A percentile compares a stretch with the other conserved stretches of the same genome.
Evolutionary conservation across 1,140 invertebrate genomes (phyloP).

Genomic region (Hycleus phaleratus): DNA sequence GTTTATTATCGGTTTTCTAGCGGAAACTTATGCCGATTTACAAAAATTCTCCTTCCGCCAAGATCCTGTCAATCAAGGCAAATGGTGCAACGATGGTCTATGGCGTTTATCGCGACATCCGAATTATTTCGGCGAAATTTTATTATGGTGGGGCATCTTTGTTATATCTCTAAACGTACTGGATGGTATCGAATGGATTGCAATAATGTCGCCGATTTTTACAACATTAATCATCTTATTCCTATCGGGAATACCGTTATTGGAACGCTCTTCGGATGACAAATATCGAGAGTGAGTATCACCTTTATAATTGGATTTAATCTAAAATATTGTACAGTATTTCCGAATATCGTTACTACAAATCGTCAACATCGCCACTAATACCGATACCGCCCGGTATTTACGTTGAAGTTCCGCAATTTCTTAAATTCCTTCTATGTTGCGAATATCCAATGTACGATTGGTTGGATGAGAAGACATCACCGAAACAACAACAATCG

Average conservation of each 20-base stretch:
- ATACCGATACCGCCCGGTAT: constrained; percentile 78
- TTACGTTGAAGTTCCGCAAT: constrained; percentile 73
- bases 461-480: constrained; percentile 55
- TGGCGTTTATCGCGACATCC: constrained; percentile 88
- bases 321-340: constrained; percentile 46
- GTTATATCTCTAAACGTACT: constrained; percentile 81
- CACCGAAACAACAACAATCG: too few species aligned
- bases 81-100: constrained; percentile 85
- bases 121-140: constrained; percentile 92
- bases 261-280: constrained; percentile 80
- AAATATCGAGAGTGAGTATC: constrained; percentile 73
- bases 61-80: constrained; percentile 78
- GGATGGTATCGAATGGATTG: constrained; percentile 70
- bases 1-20: constrained; percentile 74
- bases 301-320: not conserved
- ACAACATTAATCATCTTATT: constrained; percentile 83
- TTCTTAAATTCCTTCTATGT: constrained; percentile 73
- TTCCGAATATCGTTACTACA: constrained; percentile 77
- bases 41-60: constrained; percentile 86
- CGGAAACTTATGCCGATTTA: constrained; percentile 83
- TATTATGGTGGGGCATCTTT: constrained; percentile 91
- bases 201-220: constrained; percentile 81
- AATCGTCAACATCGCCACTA: constrained; percentile 75
- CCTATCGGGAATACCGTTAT: constrained; percentile 75
- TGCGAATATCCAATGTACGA: constrained; percentile 84